phyloP scores from a whole-genome alignment of 2,797 vertebrate species.

The Petrocephalus schoutedeni region DNA sequence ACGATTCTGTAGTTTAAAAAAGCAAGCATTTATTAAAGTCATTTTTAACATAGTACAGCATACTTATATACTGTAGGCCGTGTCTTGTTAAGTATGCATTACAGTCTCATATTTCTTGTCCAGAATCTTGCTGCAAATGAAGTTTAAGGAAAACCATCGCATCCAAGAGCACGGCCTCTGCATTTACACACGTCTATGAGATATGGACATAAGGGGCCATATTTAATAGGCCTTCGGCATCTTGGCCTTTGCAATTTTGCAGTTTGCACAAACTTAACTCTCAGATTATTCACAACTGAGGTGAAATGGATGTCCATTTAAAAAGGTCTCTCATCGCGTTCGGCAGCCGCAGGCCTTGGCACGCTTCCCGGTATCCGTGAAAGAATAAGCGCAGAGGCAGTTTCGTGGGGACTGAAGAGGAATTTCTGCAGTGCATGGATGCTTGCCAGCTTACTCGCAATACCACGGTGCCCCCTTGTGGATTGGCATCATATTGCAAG shows the following conservation, averaged over 20 bases:
- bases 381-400: background rate
- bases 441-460: background rate
- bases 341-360: background rate
- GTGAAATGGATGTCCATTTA: background rate
- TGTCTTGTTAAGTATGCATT: background rate
- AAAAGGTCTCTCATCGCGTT: background rate
- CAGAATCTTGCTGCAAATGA: background rate
- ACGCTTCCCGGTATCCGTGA: background rate
- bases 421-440: background rate
- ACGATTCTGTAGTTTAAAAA: background rate
- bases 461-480: conserved; percentile 17
- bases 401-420: background rate
- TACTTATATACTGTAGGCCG: background rate
- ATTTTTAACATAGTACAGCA: background rate
- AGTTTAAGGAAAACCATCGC: background rate
- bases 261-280: background rate
- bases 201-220: background rate
- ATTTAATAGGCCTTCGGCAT: background rate
- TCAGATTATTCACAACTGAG: background rate
- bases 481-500: background rate
- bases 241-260: background rate
- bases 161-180: background rate
- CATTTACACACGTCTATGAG: background rate
- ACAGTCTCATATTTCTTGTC: background rate
- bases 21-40: background rate